A percentile compares a stretch with the other conserved stretches of the same genome.
Evolutionary conservation across 2,888 invertebrate genomes (phyloP).

Genomic region (Euclidia mi): DNA sequence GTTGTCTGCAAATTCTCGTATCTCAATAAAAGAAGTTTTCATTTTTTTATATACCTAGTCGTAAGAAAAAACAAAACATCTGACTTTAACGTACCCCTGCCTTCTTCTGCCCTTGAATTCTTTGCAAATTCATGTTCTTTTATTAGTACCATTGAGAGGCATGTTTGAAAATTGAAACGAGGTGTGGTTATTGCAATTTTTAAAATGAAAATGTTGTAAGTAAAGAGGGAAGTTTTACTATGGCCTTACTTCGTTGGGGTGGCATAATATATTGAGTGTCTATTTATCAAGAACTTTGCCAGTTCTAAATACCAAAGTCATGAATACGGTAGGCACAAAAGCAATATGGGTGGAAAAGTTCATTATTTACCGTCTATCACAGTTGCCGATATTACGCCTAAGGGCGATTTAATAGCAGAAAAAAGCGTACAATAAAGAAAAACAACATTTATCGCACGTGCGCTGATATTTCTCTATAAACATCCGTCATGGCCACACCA

Average conservation of each 20-base stretch:
- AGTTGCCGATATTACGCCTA: constrained; percentile 30
- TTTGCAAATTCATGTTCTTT: constrained; percentile 55
- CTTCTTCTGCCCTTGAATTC: constrained; percentile 28
- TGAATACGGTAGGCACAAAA: neutral
- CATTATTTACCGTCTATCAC: constrained; percentile 21
- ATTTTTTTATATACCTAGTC: too few species aligned
- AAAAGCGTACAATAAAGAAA: constrained; percentile 53
- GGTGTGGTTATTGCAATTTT: constrained; percentile 41
- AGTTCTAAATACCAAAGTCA: neutral
- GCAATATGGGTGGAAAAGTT: constrained; percentile 17
- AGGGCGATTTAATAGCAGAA: constrained; percentile 47
- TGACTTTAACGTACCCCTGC: neutral
- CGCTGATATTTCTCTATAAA: constrained; percentile 66
- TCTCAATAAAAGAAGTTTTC: too few species aligned
- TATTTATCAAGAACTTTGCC: constrained; percentile 32
- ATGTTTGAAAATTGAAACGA: constrained; percentile 48
- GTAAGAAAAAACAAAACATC: neutral
- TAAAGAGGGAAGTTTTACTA: constrained; percentile 29
- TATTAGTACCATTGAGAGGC: constrained; percentile 42
- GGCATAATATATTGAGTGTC: constrained; percentile 26
- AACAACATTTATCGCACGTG: constrained; percentile 66
- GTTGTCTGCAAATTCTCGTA: too few species aligned
- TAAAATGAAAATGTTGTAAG: constrained; percentile 41
- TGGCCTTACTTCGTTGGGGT: constrained; percentile 29
- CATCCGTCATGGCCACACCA: constrained; percentile 72